A percentile compares a stretch with the other conserved stretches of the same genome.
These are phyloP conservation scores for Vesta saturnalis DNA, from an alignment of 2,888 invertebrate species.

Conservation along the genomic window DNA sequence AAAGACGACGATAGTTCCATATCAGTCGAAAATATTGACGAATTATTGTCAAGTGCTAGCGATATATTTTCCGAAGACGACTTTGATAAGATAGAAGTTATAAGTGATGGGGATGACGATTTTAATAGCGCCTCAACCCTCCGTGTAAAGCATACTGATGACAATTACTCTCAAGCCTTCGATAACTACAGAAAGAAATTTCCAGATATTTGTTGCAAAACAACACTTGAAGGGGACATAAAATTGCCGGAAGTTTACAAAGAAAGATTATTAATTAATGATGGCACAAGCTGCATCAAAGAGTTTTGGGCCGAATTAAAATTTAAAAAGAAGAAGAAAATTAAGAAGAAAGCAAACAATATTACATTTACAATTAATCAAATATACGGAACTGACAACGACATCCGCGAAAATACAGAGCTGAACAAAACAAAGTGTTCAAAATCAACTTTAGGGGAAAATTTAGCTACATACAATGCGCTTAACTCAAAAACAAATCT, in stretches of 20 bases:
- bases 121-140: constrained; percentile 18
- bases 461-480: constrained; percentile 54
- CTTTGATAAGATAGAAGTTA: constrained; percentile 43
- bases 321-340: constrained; percentile 42
- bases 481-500: constrained; percentile 56
- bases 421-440: constrained; percentile 9
- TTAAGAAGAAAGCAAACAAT: constrained; percentile 30
- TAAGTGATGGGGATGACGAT: constrained; percentile 29
- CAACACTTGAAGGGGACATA: constrained; percentile 41
- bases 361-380: constrained; percentile 52
- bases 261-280: constrained; percentile 47
- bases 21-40: constrained; percentile 56
- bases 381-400: constrained; percentile 7
- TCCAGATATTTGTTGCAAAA: constrained; percentile 45
- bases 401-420: background rate
- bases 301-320: constrained; percentile 49
- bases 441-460: constrained; percentile 37
- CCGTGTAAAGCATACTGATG: background rate
- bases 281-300: constrained; percentile 37
- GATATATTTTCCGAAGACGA: constrained; percentile 35
- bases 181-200: constrained; percentile 58
- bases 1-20: constrained; percentile 50
- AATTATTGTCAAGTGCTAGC: constrained; percentile 53
- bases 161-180: constrained; percentile 38
- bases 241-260: constrained; percentile 53